Base-by-base conservation (phyloP, 2,113 vertebrate genomes). In the Myrmecophaga tridactyla region DNA sequence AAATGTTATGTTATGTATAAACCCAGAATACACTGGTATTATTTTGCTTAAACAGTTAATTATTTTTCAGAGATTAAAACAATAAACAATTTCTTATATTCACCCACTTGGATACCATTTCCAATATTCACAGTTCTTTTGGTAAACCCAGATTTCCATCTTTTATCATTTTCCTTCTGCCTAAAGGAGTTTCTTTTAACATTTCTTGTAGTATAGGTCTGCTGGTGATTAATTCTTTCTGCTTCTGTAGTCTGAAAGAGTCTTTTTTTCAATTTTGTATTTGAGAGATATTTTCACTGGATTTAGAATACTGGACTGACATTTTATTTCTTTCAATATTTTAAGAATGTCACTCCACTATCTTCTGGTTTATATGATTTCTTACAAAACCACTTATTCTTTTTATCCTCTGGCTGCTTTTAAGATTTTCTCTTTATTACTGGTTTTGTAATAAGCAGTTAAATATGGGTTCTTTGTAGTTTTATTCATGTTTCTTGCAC, bases 141-240 rank as follows among this genome's bases (percentile, higher is more conserved):
- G 70, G 25, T 77, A 77, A 43, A 90, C 3, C 67, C 39, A 27
- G 25, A 76, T 69, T 56, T 48, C 27, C 31, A 82, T 58, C 51
- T 96, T 90, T 87, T 94, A 63, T 83, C 53, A 82, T 83, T 72
- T 95, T 83, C 34, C 11, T 89, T 90, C 67, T 72, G 43, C 29
- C 51, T 51, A 3, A 70, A 76, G 89, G n/a, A 63, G 36, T 82
- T 80, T 92, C 29, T 83, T 73, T 21, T 36, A 86, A 76, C 14
- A 62, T 70, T 81, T 76, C 23, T 75, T 56, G 10, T 8, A 67
- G 39, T 51, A 83, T 6, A 31, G 31, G 2, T 70, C 36, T 90
- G 39, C 36, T 63, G 27, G 20, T 81, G 48, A 86, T 70, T 58
- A 84, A 60, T 80, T 90, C 15, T 75, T 78, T 92, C 39, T 41